Conservation (phyloP, 1,140 invertebrate species). For the Xylocopa sonorina region DNA sequence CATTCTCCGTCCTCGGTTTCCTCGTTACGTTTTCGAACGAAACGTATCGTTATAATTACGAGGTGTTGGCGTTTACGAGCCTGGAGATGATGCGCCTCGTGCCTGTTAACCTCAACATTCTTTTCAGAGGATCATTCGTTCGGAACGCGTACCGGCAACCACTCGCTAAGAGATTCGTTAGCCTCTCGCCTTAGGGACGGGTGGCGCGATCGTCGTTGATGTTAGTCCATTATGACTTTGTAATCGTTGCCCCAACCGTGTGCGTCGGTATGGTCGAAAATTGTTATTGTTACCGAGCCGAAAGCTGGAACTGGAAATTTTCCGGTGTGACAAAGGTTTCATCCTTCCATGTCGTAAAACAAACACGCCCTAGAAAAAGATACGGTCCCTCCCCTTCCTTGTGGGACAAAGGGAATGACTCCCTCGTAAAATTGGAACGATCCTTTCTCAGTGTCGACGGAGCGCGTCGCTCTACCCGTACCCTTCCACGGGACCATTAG, state of each 20-base stretch:
- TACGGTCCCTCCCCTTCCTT: background rate
- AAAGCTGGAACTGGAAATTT: too few relatives aligned
- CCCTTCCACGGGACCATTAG: background rate
- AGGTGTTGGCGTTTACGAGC: slow-evolving; percentile 80
- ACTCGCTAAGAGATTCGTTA: slow-evolving; percentile 59
- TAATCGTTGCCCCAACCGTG: background rate
- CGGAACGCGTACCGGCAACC: background rate
- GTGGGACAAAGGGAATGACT: slow-evolving; percentile 8
- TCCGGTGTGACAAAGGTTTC: background rate
- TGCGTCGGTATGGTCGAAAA: background rate
- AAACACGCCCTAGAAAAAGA: slow-evolving; percentile 17
- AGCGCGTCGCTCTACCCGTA: background rate
- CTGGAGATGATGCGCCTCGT: slow-evolving; percentile 39
- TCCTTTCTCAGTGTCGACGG: slow-evolving; percentile 10
- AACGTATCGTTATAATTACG: slow-evolving; percentile 78
- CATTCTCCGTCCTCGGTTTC: background rate
- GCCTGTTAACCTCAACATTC: slow-evolving; percentile 54
- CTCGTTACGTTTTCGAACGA: slow-evolving; percentile 69
- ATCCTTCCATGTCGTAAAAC: background rate
- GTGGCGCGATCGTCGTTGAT: too few relatives aligned
- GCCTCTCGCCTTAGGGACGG: background rate
- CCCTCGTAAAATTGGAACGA: slow-evolving; percentile 9
- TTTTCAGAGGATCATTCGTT: slow-evolving; percentile 28
- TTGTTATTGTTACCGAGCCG: background rate
- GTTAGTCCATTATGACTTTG: background rate